These are phyloP conservation scores for Menura novaehollandiae DNA, from an alignment of 2,113 vertebrate genomes.

Conservation along the genomic window DNA sequence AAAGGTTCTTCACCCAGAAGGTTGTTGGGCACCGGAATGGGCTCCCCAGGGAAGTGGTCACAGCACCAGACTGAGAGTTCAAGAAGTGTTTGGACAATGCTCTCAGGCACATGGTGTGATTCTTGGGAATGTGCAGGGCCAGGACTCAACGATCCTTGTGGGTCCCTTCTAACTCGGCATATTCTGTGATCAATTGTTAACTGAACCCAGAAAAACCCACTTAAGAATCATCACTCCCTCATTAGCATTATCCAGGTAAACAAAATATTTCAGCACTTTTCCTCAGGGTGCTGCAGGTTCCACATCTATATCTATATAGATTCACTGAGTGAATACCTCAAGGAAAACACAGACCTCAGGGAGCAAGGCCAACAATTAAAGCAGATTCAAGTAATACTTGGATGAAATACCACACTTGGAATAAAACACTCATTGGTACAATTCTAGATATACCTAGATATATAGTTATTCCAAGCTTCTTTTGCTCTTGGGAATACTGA, in stretches of 20 bases:
- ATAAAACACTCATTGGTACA: not conserved
- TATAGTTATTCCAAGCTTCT: not conserved
- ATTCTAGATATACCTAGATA: not conserved
- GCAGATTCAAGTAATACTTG: not conserved
- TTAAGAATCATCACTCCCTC: not conserved
- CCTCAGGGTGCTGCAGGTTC: not conserved
- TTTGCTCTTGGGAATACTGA: not conserved
- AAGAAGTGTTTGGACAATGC: not conserved
- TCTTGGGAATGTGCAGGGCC: not conserved
- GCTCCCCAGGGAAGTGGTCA: not conserved
- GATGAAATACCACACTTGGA: not conserved
- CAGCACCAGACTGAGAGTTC: not conserved
- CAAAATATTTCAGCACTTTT: not conserved
- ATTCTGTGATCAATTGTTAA: not conserved
- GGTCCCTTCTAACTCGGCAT: not conserved
- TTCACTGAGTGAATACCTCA: not conserved
- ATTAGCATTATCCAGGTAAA: not conserved
- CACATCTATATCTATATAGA: not conserved
- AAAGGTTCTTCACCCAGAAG: not conserved
- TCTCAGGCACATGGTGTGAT: not conserved
- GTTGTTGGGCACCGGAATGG: not conserved
- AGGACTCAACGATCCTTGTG: not conserved
- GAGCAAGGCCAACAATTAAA: not conserved
- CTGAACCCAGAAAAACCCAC: not conserved
- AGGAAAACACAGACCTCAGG: not conserved